Base-by-base conservation (phyloP, 2,797 vertebrate genomes). In the Sebastiscus tertius region DNA sequence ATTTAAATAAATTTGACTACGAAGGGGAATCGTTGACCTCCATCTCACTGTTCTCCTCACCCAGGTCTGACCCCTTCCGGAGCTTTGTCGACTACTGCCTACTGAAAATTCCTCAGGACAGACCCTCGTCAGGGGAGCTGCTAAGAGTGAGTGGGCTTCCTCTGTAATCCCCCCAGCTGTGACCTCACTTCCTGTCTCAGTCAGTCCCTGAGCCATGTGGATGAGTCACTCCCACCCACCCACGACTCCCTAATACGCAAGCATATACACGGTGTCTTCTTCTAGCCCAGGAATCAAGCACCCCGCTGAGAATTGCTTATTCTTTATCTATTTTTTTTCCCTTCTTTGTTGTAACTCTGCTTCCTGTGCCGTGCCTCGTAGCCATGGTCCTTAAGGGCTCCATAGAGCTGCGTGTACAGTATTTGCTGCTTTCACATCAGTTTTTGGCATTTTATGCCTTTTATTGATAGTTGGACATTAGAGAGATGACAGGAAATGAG, bases 71-170 rank as follows among this genome's bases (percentile, higher is more conserved):
- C 76, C 96, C 96, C 87, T 99, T 99, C 94, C 96, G 97, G 93
- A 97, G 97, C 95, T 99, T 99, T 90, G 97, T 99, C 87, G 98
- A 99, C 96, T 99, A 97, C 97, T 99, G 98, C 97, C 97, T 99
- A 95, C 97, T 98, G 95, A 99, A 99, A 96, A 97, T 98, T 97
- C 98, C 98, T 97, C 98, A 99, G 96, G 98, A 99, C 96, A 96
- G 98, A 93, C 98, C 97, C 84, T 97, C 97, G 1, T 99, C 98
- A 55, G 95, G 95, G 79, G 98, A 99, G 92, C 96, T 99, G 77
- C 95, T 99, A 95, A 95, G 94, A 97, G 98, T 99, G 96, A 98
- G 95, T 92, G 81, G 87, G 83, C 83, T 87, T 88, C 87, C 72
- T 87, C 67, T 85, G 84, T 92, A 82, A 92, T 90, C 84, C 77